phyloP scores from a whole-genome alignment of 2,888 invertebrate genomes.

The Oxycera nigricornis region DNA sequence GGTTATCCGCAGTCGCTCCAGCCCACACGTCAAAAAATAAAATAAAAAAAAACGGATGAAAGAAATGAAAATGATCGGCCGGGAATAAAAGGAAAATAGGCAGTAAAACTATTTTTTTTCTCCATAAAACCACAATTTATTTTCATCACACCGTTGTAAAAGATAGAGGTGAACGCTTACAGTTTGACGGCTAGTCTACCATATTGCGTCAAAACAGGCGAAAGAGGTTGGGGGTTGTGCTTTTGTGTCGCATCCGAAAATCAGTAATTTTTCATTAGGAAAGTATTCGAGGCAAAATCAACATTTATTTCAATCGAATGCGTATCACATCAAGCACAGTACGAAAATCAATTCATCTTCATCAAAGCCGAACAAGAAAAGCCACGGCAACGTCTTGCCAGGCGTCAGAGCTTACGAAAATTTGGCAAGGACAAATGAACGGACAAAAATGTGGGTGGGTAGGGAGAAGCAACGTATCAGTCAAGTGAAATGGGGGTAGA shows the following conservation, averaged over 20 bases:
- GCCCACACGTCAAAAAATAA: not conserved
- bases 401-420: not conserved
- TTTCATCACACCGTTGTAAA: constrained; percentile 19
- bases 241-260: constrained; percentile 4
- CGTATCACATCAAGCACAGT: constrained; percentile 27
- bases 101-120: constrained; percentile 3
- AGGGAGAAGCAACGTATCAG: not conserved
- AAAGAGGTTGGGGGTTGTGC: too few relatives aligned
- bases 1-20: not conserved
- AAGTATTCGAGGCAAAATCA: constrained; percentile 14
- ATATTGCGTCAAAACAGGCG: too few relatives aligned
- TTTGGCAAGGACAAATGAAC: not conserved
- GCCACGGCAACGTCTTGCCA: not conserved
- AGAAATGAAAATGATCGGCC: not conserved
- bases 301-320: constrained; percentile 29
- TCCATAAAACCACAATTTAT: constrained; percentile 32
- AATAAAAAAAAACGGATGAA: not conserved
- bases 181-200: too few relatives aligned
- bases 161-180: too few relatives aligned
- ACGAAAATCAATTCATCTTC: constrained; percentile 32
- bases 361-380: not conserved
- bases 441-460: not conserved
- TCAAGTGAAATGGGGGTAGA: not conserved
- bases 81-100: not conserved
- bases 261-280: constrained; percentile 24